Conservation (phyloP, 2,113 vertebrate genomes). For the Cyrtonyx montezumae region DNA sequence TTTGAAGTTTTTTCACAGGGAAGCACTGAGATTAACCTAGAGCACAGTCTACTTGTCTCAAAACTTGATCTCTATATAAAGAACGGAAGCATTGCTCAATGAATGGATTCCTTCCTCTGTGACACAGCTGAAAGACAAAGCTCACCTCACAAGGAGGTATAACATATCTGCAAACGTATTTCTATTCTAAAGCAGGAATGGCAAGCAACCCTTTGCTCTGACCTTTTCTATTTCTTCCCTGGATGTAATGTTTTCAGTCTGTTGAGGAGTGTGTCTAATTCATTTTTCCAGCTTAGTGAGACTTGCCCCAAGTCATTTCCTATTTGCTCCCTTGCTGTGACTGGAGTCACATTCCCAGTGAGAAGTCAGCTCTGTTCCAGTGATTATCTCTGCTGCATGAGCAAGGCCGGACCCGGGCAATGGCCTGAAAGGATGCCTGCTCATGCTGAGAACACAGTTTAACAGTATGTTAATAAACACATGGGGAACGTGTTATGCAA, state of each 20-base stretch:
- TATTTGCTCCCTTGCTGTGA: conserved; percentile 75
- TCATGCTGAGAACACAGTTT: conserved; percentile 60
- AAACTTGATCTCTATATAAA: conserved; percentile 6
- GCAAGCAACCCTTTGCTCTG: conserved; percentile 49
- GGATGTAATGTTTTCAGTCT: conserved; percentile 63
- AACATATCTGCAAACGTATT: conserved; percentile 4
- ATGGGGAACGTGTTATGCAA: conserved; percentile 29
- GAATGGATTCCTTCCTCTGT: background rate
- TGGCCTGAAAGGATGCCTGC: conserved; percentile 18
- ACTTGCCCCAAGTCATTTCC: conserved; percentile 71
- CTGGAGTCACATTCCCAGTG: conserved; percentile 60
- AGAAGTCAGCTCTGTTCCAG: conserved; percentile 60
- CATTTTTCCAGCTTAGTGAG: conserved; percentile 75
- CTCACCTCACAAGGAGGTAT: background rate
- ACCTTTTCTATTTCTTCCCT: conserved; percentile 55
- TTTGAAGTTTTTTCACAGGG: conserved; percentile 15
- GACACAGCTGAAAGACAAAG: conserved; percentile 5
- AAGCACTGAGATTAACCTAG: conserved; percentile 31
- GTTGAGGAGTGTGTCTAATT: conserved; percentile 75
- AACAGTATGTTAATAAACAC: conserved; percentile 69
- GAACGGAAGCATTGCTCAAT: background rate
- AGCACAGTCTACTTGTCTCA: background rate
- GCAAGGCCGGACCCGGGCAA: background rate
- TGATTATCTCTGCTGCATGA: conserved; percentile 53
- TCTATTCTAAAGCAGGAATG: background rate